These are phyloP conservation scores for Ellobium chinense DNA, from an alignment of 2,888 invertebrate species.

Conservation along the genomic window DNA sequence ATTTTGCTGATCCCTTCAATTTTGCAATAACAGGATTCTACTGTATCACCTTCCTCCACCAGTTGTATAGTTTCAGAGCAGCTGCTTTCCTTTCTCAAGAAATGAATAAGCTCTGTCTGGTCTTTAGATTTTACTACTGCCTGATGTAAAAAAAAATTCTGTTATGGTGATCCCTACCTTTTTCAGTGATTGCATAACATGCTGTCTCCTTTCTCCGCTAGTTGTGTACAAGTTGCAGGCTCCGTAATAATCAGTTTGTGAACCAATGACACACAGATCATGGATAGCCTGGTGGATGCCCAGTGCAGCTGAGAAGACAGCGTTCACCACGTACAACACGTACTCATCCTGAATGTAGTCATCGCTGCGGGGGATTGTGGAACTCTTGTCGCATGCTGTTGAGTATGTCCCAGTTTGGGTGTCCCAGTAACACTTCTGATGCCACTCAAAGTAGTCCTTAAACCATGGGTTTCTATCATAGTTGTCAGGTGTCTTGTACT, in stretches of 20 bases:
- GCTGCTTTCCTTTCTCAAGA: too few species aligned
- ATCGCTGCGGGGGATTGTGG: slow-evolving; percentile 62
- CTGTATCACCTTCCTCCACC: too few species aligned
- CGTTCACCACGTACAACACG: slow-evolving; percentile 75
- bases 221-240: slow-evolving; percentile 62
- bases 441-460: slow-evolving; percentile 77
- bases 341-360: slow-evolving; percentile 73
- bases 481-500: slow-evolving; percentile 64
- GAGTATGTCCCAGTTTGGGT: neutral
- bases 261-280: slow-evolving; percentile 26
- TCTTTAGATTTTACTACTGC: too few species aligned
- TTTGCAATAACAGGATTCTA: too few species aligned
- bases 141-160: too few species aligned
- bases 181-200: slow-evolving; percentile 60
- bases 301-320: slow-evolving; percentile 72
- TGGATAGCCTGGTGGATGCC: slow-evolving; percentile 55
- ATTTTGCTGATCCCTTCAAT: too few species aligned
- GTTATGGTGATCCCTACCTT: slow-evolving; percentile 20
- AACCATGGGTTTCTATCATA: slow-evolving; percentile 79
- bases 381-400: slow-evolving; percentile 27
- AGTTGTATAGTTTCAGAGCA: too few species aligned
- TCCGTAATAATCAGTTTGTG: slow-evolving; percentile 47
- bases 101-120: too few species aligned
- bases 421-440: slow-evolving; percentile 47
- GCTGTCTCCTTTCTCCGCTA: slow-evolving; percentile 67